These are phyloP conservation scores for Drosophila greeni DNA, from an alignment of 2,888 invertebrate species.

Conservation along the genomic window DNA sequence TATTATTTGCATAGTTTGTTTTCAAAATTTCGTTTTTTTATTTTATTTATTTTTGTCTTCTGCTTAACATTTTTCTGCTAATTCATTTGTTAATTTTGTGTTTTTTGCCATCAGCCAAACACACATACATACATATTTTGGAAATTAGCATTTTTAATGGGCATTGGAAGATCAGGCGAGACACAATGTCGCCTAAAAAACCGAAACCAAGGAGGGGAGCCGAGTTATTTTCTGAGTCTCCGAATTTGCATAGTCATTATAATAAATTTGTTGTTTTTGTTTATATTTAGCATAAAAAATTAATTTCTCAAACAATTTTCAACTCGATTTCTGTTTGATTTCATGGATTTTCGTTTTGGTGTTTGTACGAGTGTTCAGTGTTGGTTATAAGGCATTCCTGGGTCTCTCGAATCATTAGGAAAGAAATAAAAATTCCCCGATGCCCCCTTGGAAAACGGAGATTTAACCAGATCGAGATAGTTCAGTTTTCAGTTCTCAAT, in stretches of 20 bases:
- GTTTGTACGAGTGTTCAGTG: background rate
- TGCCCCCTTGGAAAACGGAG: background rate
- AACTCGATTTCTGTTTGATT: constrained; percentile 17
- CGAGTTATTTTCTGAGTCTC: constrained; percentile 4
- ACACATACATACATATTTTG: constrained; percentile 39
- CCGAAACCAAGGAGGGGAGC: constrained; percentile 17
- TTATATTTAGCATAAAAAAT: constrained; percentile 63
- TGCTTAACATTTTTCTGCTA: constrained; percentile 50
- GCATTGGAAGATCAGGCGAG: constrained; percentile 48
- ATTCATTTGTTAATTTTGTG: constrained; percentile 59
- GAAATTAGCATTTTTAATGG: constrained; percentile 69
- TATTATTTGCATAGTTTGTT: background rate
- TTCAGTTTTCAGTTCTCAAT: constrained; percentile 1
- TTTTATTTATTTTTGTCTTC: constrained; percentile 6
- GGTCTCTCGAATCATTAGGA: constrained; percentile 54
- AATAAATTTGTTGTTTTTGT: constrained; percentile 4
- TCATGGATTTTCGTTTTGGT: constrained; percentile 18
- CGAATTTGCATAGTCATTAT: constrained; percentile 36
- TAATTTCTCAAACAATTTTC: constrained; percentile 52
- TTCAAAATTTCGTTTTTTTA: background rate
- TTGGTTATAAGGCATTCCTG: constrained; percentile 19
- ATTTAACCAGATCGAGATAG: background rate
- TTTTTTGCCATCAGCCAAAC: constrained; percentile 25
- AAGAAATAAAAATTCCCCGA: constrained; percentile 8
- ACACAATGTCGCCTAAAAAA: constrained; percentile 65